Evolutionary conservation across 2,797 vertebrate species (phyloP).

Genomic region (Allobates femoralis): DNA sequence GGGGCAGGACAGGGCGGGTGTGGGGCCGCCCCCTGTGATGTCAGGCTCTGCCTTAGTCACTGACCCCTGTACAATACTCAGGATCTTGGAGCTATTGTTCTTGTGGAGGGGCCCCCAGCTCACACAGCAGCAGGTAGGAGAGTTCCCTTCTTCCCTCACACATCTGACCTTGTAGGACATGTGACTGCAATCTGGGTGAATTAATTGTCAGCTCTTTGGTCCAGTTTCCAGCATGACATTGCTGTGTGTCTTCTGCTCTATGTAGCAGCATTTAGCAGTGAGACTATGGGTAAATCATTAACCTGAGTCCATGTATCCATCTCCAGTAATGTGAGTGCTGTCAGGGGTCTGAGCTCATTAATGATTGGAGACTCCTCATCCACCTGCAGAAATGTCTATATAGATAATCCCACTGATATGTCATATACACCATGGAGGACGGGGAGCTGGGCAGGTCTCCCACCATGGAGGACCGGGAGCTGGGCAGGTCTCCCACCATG

Average conservation of each 20-base stretch:
- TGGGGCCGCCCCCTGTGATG: conserved; percentile 23
- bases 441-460: too few relatives aligned
- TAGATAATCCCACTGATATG: too few relatives aligned
- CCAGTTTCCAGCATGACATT: neutral
- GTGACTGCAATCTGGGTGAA: neutral
- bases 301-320: neutral
- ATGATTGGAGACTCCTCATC: neutral
- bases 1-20: neutral
- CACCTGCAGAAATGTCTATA: too few relatives aligned
- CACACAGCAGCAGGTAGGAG: neutral
- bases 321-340: neutral
- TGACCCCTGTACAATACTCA: conserved; percentile 52
- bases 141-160: neutral
- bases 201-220: neutral
- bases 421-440: too few relatives aligned
- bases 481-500: too few relatives aligned
- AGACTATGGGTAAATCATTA: neutral
- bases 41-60: conserved; percentile 49
- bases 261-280: neutral
- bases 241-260: neutral
- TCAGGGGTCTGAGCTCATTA: neutral
- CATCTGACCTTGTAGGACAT: neutral
- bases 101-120: too few relatives aligned
- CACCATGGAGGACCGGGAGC: too few relatives aligned
- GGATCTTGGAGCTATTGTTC: conserved; percentile 50